Evolutionary conservation across 2,888 invertebrate species (phyloP), one percentile per base, ranked within the genome.

Genomic region (Calameuta pallipes): DNA sequence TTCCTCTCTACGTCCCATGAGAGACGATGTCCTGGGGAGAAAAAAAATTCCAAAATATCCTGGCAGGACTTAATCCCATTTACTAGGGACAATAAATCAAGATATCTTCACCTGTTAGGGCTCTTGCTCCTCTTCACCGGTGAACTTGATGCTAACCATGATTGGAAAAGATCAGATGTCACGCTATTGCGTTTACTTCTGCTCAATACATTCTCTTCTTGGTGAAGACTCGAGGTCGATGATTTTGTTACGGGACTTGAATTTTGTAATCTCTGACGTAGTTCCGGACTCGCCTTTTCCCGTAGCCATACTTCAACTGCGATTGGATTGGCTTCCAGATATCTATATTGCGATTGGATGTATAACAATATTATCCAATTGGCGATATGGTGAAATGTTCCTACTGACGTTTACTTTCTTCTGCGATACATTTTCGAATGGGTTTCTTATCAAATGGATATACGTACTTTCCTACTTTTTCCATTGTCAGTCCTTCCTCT

Each of bases 121-220:
- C 91, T 91, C 79, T 83, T 89, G 81, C 89, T 89, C 75, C 95
- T 94, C 94, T 95, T 95, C 88, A 95, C 93, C 11, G 96, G 96
- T 4, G 91, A 91, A 76, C 96, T 96, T 41, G 96, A 95, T 68
- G 96, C 94, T 89, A 97, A 92, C 97, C 97, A 97, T 83, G 95
- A 93, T 88, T 97, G 97, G 92, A 97, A 97, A 82, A 97, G 93
- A 90, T 97, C 97, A 82, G 96, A 96, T 73, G 96, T 96, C 83
- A 96, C 95, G 74, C 96, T 96, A 74, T 96, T 95, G 81, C 96
- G 89, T 87, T 92, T 89, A 83, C 88, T 87, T 80, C 91, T 83
- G 79, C 79, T 85, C 78, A 89, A 79, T 75, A 88, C 80, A 79
- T 80, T 84, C 79, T 90, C 88, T 69, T 90, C 88, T 78, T 87